Base-by-base conservation (phyloP, 2,797 vertebrate genomes). In the Parauchenoglanis punctatus region DNA sequence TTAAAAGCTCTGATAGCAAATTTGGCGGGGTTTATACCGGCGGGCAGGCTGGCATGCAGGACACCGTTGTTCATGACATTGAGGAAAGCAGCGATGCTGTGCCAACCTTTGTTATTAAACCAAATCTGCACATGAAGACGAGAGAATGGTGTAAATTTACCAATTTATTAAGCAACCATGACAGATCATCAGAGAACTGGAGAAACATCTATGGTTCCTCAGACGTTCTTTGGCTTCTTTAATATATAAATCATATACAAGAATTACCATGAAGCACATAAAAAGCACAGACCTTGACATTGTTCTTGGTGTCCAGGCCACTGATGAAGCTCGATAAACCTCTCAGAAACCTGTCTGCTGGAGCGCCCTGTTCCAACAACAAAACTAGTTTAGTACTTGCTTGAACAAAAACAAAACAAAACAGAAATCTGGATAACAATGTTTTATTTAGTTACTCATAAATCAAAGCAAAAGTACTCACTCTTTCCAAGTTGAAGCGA, bases 51-150 rank as follows among this genome's bases (percentile, higher is more conserved):
- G 52, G 98, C 95, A 2, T 97, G 95, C 89, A 99, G 96, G 88
- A 99, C 97, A 54, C 95, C 99, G 1, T 99, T 99, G 94, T 99
- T 99, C 94, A 99, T 97, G 88, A 99, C 97, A 0, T 98, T 99
- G 85, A 99, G 94, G 91, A 99, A 99, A 10, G 97, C 95, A 4
- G 96, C 96, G 0, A 99, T 96, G 83, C 98, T 98, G 91, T 99
- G 99, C 98, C 99, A 99, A 85, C 99, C 99, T 88, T 99, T 99
- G 95, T 99, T 99, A 93, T 99, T 99, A 92, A 99, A 99, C 99
- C 99, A 99, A 86, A 99, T 97, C 99, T 99, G 92, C 15, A 94
- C 10, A 86, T 49, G 70, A 83, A 44, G 8, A 73, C 12, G 65
- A 49, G 1, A 49, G 65, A 7, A 23, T 52, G 13, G 2, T 3